Conservation (phyloP, 2,888 invertebrate species). For the Biston betularia region DNA sequence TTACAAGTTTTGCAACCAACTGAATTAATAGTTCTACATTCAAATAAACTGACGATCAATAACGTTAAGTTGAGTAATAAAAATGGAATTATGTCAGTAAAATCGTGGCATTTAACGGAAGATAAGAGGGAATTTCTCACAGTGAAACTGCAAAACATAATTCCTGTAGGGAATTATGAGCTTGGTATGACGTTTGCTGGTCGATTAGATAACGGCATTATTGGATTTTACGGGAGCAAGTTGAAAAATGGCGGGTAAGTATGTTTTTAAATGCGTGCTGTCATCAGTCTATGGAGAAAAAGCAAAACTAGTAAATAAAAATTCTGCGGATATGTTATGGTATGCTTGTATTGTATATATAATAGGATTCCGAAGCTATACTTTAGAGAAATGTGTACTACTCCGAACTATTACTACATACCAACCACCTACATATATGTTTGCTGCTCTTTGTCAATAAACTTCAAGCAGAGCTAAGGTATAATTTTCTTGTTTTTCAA, state of each 20-base stretch:
- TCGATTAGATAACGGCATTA: slow-evolving; percentile 76
- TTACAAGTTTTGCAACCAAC: slow-evolving; percentile 75
- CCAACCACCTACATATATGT: no score
- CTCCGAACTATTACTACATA: neutral
- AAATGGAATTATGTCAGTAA: slow-evolving; percentile 41
- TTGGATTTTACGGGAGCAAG: slow-evolving; percentile 87
- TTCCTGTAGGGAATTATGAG: slow-evolving; percentile 62
- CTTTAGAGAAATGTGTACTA: neutral
- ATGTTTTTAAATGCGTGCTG: neutral
- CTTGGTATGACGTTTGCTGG: slow-evolving; percentile 83
- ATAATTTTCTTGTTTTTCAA: no score
- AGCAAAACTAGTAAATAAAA: no score
- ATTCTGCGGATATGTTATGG: no score
- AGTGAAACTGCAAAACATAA: slow-evolving; percentile 63
- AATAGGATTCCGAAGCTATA: no score
- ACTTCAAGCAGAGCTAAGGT: neutral
- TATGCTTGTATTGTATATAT: no score
- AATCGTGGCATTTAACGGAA: slow-evolving; percentile 44
- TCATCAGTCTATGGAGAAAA: neutral
- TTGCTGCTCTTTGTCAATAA: neutral
- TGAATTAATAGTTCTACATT: slow-evolving; percentile 86
- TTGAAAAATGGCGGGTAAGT: slow-evolving; percentile 78
- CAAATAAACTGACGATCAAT: slow-evolving; percentile 85
- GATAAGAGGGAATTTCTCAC: slow-evolving; percentile 70
- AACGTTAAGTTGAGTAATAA: slow-evolving; percentile 49